phyloP scores from a whole-genome alignment of 1,140 invertebrate species.

The Bathynomus jamesi region DNA sequence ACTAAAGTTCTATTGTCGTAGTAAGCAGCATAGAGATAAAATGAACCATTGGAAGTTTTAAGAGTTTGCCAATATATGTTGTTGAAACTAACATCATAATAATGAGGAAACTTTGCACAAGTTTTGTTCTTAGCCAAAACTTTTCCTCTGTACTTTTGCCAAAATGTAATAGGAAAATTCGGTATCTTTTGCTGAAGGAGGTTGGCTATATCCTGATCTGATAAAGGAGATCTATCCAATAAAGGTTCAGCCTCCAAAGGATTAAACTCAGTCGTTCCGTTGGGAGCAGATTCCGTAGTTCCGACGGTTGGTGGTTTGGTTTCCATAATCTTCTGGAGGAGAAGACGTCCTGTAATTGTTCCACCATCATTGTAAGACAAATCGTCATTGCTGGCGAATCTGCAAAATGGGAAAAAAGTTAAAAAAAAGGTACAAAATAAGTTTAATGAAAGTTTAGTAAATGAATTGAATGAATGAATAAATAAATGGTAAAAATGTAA shows the following conservation, averaged over 20 bases:
- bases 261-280: not conserved
- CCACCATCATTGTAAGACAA: not conserved
- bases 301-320: constrained; percentile 18
- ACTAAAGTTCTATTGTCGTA: constrained; percentile 71
- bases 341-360: constrained; percentile 38
- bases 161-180: constrained; percentile 61
- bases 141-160: constrained; percentile 64
- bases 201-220: not conserved
- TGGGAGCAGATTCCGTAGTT: not conserved
- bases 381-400: not conserved
- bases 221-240: not conserved
- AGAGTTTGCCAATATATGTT: constrained; percentile 68
- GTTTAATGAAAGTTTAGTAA: no score
- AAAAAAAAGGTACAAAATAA: not conserved
- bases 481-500: not conserved
- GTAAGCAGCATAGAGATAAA: constrained; percentile 81
- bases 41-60: constrained; percentile 69
- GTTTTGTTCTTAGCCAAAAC: constrained; percentile 63
- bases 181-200: not conserved
- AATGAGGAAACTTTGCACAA: constrained; percentile 70
- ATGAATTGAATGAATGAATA: not conserved
- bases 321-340: constrained; percentile 41
- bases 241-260: not conserved
- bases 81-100: constrained; percentile 70
- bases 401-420: not conserved